Conservation (phyloP, 1,140 invertebrate genomes). For the Panagrolaimus sp. region DNA sequence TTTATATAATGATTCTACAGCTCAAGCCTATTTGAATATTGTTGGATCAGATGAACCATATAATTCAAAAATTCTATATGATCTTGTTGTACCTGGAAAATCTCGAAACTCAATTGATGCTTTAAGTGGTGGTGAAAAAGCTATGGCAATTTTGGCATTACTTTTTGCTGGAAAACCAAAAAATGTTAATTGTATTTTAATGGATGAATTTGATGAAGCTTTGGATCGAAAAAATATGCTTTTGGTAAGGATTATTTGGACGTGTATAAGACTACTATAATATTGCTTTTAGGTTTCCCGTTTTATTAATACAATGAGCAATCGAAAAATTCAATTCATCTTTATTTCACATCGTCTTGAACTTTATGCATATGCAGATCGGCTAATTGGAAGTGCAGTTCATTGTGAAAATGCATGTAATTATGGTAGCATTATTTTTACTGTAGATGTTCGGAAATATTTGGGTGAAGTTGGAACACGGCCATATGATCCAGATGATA, state of each 20-base stretch:
- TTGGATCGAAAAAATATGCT: neutral
- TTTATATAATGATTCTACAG: neutral
- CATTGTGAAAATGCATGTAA: too few species aligned
- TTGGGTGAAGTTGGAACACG: too few species aligned
- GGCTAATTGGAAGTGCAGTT: too few species aligned
- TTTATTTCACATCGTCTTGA: neutral
- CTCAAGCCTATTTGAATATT: neutral
- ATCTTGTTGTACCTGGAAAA: neutral
- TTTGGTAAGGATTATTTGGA: neutral
- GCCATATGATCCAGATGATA: too few species aligned
- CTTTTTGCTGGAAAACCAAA: neutral
- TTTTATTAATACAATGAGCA: neutral
- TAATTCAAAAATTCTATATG: neutral
- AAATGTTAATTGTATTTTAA: neutral
- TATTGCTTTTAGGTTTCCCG: neutral
- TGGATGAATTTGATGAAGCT: slow-evolving; percentile 4
- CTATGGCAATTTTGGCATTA: slow-evolving; percentile 4
- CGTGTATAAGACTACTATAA: too few species aligned
- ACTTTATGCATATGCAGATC: neutral
- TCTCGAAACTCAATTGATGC: neutral
- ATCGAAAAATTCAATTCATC: neutral
- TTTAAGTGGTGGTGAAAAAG: slow-evolving; percentile 1
- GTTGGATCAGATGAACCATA: neutral
- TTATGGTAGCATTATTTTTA: too few species aligned
- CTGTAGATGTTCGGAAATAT: too few species aligned